Evolutionary conservation across 2,888 invertebrate genomes (phyloP), one percentile per base, ranked within the genome.

Genomic region (Yponomeuta plumbellus): DNA sequence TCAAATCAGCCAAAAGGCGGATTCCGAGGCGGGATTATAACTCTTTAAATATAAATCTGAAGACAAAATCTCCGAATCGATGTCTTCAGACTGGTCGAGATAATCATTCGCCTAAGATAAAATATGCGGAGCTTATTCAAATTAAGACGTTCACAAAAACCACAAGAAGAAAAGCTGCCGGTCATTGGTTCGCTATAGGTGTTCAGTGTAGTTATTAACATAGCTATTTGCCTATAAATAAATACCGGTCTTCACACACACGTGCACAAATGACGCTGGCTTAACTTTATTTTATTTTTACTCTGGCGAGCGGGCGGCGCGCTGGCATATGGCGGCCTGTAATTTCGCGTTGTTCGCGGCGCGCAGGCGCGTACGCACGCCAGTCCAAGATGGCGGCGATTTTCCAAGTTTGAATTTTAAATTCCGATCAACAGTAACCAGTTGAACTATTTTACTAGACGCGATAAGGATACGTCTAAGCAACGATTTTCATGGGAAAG

Each of bases 201-300:
- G 80, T 81, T 79, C 77, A 76, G 76, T 73, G 81, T 62, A 63
- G 23, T 56, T 66, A 87, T 88, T 88, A 86, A 91, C 89, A 88
- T 89, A 88, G 89, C 88, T 88, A 87, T 86, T 87, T 86, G 86
- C 84, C 90, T 91, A 91, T 90, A 90, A 91, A 91, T 90, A 90
- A 90, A 89, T 90, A 89, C 85, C 78, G 84, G 84, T 82, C 77
- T 80, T 78, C 86, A 81, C 90, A 80, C 91, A 81, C 90, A 89
- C 86, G 85, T 85, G 84, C 84, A 84, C 81, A 86, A 85, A 84
- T 88, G 88, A 88, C 89, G 91, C 85, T 88, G 88, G 88, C 88
- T 88, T 88, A 88, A 86, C 84, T 90, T 88, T 90, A 90, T 89
- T 90, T 90, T 91, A 90, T 91, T 91, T 91, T 90, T 90, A 88